A percentile compares a stretch with the other conserved stretches of the same genome.
phyloP scores from a whole-genome alignment of 2,888 invertebrate species.

The Drosophila gaucha region DNA sequence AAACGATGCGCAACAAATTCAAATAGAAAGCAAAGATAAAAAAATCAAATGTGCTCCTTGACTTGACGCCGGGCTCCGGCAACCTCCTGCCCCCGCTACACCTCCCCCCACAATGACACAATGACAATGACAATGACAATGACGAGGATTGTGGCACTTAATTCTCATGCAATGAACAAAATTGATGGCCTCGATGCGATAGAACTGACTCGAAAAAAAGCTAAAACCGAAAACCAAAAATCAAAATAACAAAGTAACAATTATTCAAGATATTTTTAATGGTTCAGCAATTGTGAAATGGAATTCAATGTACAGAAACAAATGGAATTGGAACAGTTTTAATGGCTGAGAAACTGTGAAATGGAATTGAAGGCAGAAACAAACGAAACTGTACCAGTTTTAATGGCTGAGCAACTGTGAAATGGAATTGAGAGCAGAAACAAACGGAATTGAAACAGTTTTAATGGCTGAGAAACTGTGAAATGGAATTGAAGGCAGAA shows the following conservation, averaged over 20 bases:
- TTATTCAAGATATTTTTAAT: constrained; percentile 5
- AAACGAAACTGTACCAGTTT: background rate
- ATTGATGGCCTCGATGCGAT: constrained; percentile 41
- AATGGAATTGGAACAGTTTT: background rate
- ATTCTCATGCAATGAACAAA: constrained; percentile 48
- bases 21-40: constrained; percentile 64
- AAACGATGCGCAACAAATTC: constrained; percentile 77
- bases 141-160: constrained; percentile 59
- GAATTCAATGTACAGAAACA: background rate
- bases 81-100: background rate
- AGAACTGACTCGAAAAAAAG: constrained; percentile 5
- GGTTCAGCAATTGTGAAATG: background rate
- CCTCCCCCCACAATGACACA: background rate
- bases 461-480: background rate
- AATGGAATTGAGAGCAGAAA: no score
- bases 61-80: constrained; percentile 31
- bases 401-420: no score
- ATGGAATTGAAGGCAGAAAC: no score
- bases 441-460: background rate
- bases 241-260: constrained; percentile 18
- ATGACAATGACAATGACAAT: constrained; percentile 50
- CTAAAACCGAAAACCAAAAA: constrained; percentile 10
- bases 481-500: no score
- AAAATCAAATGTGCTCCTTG: constrained; percentile 59
- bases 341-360: no score